Evolutionary conservation across 2,888 invertebrate species (phyloP), one percentile per base, ranked within the genome.

Genomic region (Byasa hedistus): DNA sequence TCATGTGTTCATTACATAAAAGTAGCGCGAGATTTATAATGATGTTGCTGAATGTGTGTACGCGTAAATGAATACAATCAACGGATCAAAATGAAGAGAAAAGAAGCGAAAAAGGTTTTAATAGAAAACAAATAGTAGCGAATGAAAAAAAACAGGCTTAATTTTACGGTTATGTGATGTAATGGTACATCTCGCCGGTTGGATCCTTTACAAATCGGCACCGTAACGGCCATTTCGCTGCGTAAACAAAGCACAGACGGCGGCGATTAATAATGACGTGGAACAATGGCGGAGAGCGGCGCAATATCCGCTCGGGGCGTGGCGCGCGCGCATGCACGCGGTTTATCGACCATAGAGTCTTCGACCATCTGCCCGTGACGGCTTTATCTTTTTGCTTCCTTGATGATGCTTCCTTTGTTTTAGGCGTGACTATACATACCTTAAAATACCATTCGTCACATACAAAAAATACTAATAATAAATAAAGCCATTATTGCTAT

Each of bases 221-320:
- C 48, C 60, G 65, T 56, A 60, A 65, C 65, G 64, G 57, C 58
- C 64, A 58, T 59, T 58, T 64, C 55, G 54, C 64, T 59, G 64
- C 64, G 59, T 44, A 64, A 65, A 65, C 65, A 65, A 65, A 65
- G 60, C 59, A 56, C 48, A 59, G 64, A 64, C 64, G 59, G 48
- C 60, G 60, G 56, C 56, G 55, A 65, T 65, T 65, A 65, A 65
- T 65, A 60, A 64, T 64, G 59, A 60, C 19, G 22, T 60, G 48
- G 65, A 65, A 65, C 65, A 65, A 65, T 65, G 65, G 65, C 27
- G 44, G 23, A 36, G n/a, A 60, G 32, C 52, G 52, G 56, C 63
- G 63, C 65, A 68, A 69, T 61, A 69, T 69, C 68, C 69, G 65
- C 63, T 57, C 48, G 48, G 58, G 69, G 68, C 55, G 60, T 22